phyloP scores from a whole-genome alignment of 53 echinoderm and acorn worm species.

The Astropecten irregularis region DNA sequence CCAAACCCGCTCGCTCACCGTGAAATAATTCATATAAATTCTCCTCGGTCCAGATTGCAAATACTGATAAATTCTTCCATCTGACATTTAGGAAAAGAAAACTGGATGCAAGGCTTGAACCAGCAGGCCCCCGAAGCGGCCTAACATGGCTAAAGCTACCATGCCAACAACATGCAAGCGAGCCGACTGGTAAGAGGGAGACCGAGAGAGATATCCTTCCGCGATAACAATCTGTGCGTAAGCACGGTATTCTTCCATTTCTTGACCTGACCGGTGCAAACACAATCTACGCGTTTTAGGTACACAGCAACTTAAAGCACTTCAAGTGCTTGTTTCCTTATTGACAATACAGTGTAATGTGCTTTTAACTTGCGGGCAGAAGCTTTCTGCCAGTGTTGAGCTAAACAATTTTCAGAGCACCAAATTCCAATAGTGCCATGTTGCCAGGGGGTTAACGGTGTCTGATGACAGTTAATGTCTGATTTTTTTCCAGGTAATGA shows the following conservation, averaged over 20 bases:
- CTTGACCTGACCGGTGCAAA: slow-evolving; percentile 2
- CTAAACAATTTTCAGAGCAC: slow-evolving; percentile 14
- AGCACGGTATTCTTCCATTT: neutral
- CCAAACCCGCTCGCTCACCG: no score
- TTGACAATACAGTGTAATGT: slow-evolving; percentile 38
- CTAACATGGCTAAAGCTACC: neutral
- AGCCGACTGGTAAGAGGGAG: neutral
- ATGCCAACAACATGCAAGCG: slow-evolving; percentile 1
- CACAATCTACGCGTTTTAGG: neutral
- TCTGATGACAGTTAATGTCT: slow-evolving; percentile 28
- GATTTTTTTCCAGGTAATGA: slow-evolving; percentile 3
- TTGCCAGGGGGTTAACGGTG: neutral
- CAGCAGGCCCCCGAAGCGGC: no score
- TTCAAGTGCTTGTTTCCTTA: slow-evolving; percentile 14
- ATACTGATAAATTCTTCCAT: neutral
- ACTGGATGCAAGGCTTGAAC: no score
- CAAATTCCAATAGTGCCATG: neutral
- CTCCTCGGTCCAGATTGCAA: neutral
- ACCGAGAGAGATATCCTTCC: no score
- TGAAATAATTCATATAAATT: neutral
- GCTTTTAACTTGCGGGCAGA: slow-evolving; percentile 12
- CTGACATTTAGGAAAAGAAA: neutral
- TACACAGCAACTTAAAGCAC: neutral
- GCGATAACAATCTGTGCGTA: slow-evolving; percentile 23
- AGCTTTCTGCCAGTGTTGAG: neutral